Percentiles rank a stretch among this genome's conserved stretches.
Evolutionary conservation across 2,797 vertebrate genomes (phyloP).

Genomic region (Pseudotriccus pelzelni): DNA sequence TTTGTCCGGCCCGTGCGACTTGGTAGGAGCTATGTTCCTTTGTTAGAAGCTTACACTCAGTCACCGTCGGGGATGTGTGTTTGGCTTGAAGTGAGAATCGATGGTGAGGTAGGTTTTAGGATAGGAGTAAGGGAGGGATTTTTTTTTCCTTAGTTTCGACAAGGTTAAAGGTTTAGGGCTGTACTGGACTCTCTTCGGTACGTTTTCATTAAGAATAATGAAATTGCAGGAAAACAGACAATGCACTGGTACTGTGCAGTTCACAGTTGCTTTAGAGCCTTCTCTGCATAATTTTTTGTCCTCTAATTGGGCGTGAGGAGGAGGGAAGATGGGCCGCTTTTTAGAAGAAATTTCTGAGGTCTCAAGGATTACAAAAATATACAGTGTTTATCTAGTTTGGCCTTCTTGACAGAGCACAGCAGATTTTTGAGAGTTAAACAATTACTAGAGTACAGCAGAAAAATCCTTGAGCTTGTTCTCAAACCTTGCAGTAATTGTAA

Average conservation of each 20-base stretch:
- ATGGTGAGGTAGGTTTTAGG: background rate
- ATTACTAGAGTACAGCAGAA: background rate
- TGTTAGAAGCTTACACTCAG: background rate
- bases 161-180: background rate
- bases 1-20: background rate
- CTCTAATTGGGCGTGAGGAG: rapidly evolving
- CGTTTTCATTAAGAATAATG: background rate
- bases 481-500: background rate
- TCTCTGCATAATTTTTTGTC: background rate
- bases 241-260: background rate
- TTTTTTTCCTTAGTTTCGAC: background rate
- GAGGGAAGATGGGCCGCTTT: rapidly evolving
- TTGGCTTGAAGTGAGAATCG: background rate
- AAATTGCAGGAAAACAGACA: background rate
- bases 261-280: background rate
- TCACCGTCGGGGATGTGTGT: background rate
- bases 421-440: background rate
- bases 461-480: background rate
- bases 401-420: background rate
- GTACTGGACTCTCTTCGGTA: rapidly evolving
- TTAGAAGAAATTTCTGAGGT: background rate
- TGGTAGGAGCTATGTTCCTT: background rate
- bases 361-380: background rate
- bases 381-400: background rate
- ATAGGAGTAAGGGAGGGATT: background rate